These are phyloP conservation scores for Pelvicachromis taeniatus DNA, from an alignment of 2,113 vertebrate species.

Conservation along the genomic window DNA sequence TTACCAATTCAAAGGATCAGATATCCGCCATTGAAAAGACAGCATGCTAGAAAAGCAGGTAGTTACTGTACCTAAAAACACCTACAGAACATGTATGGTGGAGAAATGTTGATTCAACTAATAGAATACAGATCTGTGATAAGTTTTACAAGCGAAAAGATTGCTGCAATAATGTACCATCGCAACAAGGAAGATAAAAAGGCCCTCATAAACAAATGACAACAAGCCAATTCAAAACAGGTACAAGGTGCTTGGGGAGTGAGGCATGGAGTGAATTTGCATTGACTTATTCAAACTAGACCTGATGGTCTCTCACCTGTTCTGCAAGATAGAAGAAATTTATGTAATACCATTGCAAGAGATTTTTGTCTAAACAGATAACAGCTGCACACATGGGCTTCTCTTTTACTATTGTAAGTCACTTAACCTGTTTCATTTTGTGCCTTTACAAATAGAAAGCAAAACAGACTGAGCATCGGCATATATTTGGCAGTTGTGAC, in stretches of 20 bases:
- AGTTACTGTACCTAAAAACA: background rate
- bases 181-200: background rate
- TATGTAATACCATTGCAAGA: background rate
- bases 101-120: background rate
- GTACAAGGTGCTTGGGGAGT: background rate
- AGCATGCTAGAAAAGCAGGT: background rate
- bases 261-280: background rate
- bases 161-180: background rate
- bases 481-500: background rate
- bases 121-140: background rate
- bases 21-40: background rate
- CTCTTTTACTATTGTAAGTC: background rate
- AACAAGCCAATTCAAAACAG: slow-evolving; percentile 24
- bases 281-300: background rate
- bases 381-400: background rate
- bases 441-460: background rate
- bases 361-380: background rate
- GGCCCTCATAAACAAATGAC: slow-evolving; percentile 4
- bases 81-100: background rate
- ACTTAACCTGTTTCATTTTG: background rate
- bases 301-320: background rate
- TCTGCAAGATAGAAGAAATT: background rate
- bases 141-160: background rate
- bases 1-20: background rate
- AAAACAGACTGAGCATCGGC: background rate